Evolutionary conservation across 2,888 invertebrate species (phyloP), one percentile per base, ranked within the genome.

Genomic region (Kuschelorhynchus macadamiae): DNA sequence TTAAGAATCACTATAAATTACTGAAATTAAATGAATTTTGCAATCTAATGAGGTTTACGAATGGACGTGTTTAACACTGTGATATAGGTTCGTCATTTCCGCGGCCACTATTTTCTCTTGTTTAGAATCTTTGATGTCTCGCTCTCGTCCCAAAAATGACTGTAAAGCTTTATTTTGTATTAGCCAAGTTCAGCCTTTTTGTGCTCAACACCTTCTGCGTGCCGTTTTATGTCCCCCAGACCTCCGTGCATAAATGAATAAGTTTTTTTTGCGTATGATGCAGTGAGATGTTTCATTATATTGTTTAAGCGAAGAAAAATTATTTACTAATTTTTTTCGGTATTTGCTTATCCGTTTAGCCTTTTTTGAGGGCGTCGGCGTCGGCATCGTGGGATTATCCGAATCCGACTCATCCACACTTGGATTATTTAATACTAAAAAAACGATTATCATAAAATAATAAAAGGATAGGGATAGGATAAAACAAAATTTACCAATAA

Each of bases 11-110:
- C n/a, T n/a, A n/a, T 25, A 25, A 5, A 7, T 25, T 25, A 25
- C 25, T n/a, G n/a, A n/a, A n/a, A n/a, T n/a, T n/a, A 25, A 25
- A 3, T 25, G 25, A 3, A 25, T 44, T 44, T 7, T 8, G 18
- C 44, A 44, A 16, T 16, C 16, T 44, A 44, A 44, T 14, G 44
- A 44, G 18, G 16, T 44, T 18, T 44, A 44, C 2, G 44, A 44
- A 44, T 44, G 44, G 11, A 4, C 9, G 9, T 44, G 8, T 44
- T 44, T 44, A 18, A 44, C 16, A 18, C 9, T 18, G 16, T 44
- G 44, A 44, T 14, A 44, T 11, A 44, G 18, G 18, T 44, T 44
- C 2, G 44, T 44, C 11, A 44, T 2, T n/a, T 44, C 44, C 2
- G 44, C 44, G 3, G 44, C 44, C 16, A 44, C 1, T 14, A 25